Percentiles rank a stretch among this genome's conserved stretches.
Evolutionary conservation across 1,140 invertebrate species (phyloP).

Genomic region (Conus ventricosus): DNA sequence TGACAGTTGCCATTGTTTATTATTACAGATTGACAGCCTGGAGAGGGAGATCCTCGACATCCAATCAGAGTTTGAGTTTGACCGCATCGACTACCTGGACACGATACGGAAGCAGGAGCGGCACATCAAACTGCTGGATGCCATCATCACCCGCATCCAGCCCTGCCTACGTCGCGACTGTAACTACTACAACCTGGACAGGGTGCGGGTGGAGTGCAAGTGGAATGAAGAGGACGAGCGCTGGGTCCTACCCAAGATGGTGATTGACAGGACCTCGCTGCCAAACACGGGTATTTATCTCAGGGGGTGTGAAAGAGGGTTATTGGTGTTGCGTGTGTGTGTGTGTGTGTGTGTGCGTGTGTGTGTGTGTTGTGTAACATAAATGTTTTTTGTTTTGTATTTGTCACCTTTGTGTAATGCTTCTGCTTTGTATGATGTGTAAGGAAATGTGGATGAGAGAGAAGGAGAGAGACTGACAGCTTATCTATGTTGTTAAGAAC

Average conservation of each 20-base stretch:
- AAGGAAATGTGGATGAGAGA: too few species aligned
- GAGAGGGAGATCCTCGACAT: slow-evolving; percentile 85
- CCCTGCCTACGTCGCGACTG: slow-evolving; percentile 85
- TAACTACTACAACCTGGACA: slow-evolving; percentile 79
- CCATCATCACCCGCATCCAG: slow-evolving; percentile 82
- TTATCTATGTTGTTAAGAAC: too few species aligned
- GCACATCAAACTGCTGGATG: slow-evolving; percentile 82
- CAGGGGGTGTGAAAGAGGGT: too few species aligned
- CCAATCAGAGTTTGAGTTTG: slow-evolving; percentile 89
- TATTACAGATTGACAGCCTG: slow-evolving; percentile 61
- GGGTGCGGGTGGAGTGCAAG: slow-evolving; percentile 81
- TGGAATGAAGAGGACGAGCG: slow-evolving; percentile 87
- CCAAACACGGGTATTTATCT: slow-evolving; percentile 76
- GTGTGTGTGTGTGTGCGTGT: too few species aligned
- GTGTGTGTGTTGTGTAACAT: too few species aligned
- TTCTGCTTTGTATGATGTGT: not conserved
- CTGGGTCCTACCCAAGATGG: slow-evolving; percentile 84
- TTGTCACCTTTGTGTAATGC: not conserved
- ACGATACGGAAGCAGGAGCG: slow-evolving; percentile 87
- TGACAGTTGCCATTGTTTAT: too few species aligned
- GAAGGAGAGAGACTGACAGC: too few species aligned
- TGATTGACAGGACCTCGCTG: slow-evolving; percentile 81
- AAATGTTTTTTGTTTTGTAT: not conserved
- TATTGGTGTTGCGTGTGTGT: too few species aligned
- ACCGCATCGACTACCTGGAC: slow-evolving; percentile 89